Evolutionary conservation across 2,888 invertebrate species (phyloP), one percentile per base, ranked within the genome.

Genomic region (Cerastoderma edule): DNA sequence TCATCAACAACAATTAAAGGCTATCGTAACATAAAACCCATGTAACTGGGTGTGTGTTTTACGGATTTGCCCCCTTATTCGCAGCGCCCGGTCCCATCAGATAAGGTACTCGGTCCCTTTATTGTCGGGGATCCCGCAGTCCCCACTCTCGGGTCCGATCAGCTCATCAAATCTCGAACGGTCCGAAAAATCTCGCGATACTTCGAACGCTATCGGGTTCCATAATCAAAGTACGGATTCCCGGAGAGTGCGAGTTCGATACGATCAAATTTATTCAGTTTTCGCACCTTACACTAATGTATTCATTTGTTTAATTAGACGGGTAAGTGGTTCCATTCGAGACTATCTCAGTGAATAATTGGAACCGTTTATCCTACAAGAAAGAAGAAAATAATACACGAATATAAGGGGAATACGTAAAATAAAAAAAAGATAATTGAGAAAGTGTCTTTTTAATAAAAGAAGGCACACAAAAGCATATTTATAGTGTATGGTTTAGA

Each of bases 231-330:
- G 60, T 16, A n/a, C 39, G 19, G 60, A 5, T 27, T 60, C 60
- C 39, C 53, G 27, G 53, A 68, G 54, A 35, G 46, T 24, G 44
- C 27, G n/a, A n/a, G n/a, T 27, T 24, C 10, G 80, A 80, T 80
- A 80, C 13, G 22, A 80, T 80, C 75, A 48, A 64, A 71, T 65
- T 71, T 70, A 67, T 73, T 71, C 75, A 13, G 67, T 73, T 72
- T 80, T 80, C 80, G 65, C 80, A 80, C 80, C 80, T 76, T 73
- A 30, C 6, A 64, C 57, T 57, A 70, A 70, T 78, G 67, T 70
- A 56, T 24, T 66, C 78, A 56, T 56, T 73, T 69, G 57, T 67
- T 46, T 32, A 46, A 67, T 70, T 73, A 73, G 44, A 54, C 44
- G 67, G 64, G 46, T 68, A 77, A 72, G 73, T 71, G 70, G 78